Conservation (phyloP, 2,113 vertebrate species). For the Callorhinus ursinus region DNA sequence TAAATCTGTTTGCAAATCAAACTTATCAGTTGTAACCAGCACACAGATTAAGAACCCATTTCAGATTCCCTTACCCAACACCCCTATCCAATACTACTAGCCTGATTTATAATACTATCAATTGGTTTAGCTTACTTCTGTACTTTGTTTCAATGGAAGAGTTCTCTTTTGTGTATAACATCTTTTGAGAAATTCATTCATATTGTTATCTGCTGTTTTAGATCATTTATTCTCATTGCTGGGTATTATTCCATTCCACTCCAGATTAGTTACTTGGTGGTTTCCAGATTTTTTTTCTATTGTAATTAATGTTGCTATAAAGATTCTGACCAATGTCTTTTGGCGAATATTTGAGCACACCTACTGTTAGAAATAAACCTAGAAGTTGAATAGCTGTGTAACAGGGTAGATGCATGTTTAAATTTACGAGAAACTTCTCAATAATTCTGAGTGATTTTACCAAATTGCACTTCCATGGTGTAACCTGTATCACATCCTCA, state of each 20-base stretch:
- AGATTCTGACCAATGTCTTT: not conserved
- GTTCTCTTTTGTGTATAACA: not conserved
- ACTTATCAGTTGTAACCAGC: not conserved
- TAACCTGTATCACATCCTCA: not conserved
- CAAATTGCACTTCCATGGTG: fast-evolving
- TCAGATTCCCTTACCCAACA: not conserved
- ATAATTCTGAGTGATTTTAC: not conserved
- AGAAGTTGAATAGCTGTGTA: not conserved
- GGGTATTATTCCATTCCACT: not conserved
- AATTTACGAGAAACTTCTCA: not conserved
- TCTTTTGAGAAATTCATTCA: not conserved
- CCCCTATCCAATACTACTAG: fast-evolving
- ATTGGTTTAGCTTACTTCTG: not conserved
- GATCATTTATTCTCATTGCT: not conserved
- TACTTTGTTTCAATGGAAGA: not conserved
- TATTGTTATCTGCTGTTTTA: not conserved
- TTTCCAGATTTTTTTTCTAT: not conserved
- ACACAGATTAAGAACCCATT: not conserved
- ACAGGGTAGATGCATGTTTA: not conserved
- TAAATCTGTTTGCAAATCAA: not conserved
- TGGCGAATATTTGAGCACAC: not conserved
- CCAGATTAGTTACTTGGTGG: not conserved
- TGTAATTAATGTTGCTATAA: not conserved
- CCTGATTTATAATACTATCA: not conserved
- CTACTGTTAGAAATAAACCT: not conserved